Percentiles rank a stretch among this genome's conserved stretches.
Conservation (phyloP, 2,888 invertebrate genomes). For the Frankliniella fusca region DNA sequence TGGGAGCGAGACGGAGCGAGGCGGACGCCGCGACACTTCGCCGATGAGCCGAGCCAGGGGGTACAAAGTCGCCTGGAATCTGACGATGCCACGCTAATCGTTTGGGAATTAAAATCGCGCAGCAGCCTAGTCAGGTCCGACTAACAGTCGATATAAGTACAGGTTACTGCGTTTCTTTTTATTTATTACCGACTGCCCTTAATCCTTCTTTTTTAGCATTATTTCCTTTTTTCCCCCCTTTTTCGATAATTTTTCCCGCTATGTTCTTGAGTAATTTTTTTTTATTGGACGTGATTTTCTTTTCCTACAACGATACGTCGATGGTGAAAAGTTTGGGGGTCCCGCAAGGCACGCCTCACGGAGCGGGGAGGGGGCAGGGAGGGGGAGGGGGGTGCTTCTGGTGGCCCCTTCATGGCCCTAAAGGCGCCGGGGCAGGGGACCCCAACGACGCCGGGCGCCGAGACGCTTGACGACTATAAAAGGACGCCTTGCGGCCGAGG, state of each 20-base stretch:
- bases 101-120: background rate
- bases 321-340: too few relatives aligned
- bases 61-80: background rate
- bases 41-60: too few relatives aligned
- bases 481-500: background rate
- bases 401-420: slow-evolving; percentile 6
- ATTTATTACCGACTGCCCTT: background rate
- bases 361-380: background rate
- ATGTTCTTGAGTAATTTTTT: too few relatives aligned
- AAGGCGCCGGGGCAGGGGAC: background rate
- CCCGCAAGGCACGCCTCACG: too few relatives aligned
- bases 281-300: too few relatives aligned
- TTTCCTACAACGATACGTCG: too few relatives aligned
- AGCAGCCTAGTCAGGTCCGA: too few relatives aligned
- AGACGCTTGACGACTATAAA: background rate
- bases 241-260: too few relatives aligned
- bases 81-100: background rate
- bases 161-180: background rate
- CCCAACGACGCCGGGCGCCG: background rate
- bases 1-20: background rate
- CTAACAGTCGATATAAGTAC: background rate
- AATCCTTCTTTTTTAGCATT: background rate
- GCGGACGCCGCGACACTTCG: too few relatives aligned
- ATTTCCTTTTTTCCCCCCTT: too few relatives aligned
- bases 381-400: background rate